Evolutionary conservation across 2,888 invertebrate species (phyloP), one percentile per base, ranked within the genome.

Genomic region (Andrena marginata): DNA sequence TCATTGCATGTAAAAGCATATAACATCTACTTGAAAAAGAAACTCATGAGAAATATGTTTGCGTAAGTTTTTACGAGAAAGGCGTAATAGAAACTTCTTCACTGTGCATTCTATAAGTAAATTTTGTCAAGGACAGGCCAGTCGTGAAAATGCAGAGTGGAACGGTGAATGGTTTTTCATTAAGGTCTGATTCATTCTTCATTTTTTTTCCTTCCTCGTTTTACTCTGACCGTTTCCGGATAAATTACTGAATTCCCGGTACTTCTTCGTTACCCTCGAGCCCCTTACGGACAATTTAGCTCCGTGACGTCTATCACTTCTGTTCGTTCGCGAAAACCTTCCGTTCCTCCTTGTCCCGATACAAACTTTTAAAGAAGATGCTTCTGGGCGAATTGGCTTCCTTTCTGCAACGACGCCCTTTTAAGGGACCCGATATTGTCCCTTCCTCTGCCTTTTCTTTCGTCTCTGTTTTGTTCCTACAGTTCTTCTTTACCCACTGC

Each of bases 291-390:
- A 91, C 92, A 92, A 93, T 92, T 93, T 92, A 92, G 84, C 89
- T 77, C 75, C 85, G 84, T 80, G 71, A 67, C 83, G 72, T 88
- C 88, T 82, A 84, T 86, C 86, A 82, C 74, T 87, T 80, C 80
- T 82, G 80, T 82, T 86, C 81, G 80, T 80, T 86, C 85, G 77
- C 77, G 73, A 77, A 84, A 82, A 82, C 77, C 83, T 77, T 70
- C 75, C 73, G 51, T 81, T 84, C 84, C 84, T 82, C 64, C 83
- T 84, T 80, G 70, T 82, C 80, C 80, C 90, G 92, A 92, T 92
- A 91, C 91, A 92, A 92, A 93, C 91, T 93, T 93, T 93, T 92
- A 92, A 93, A 92, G 92, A 92, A 92, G 92, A 90, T 88, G 91
- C 91, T 91, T 89, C 91, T 89, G 89, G 85, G 89, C 89, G 89